Evolutionary conservation across 2,888 invertebrate genomes (phyloP).

Genomic region (Gasteruption jaculator): DNA sequence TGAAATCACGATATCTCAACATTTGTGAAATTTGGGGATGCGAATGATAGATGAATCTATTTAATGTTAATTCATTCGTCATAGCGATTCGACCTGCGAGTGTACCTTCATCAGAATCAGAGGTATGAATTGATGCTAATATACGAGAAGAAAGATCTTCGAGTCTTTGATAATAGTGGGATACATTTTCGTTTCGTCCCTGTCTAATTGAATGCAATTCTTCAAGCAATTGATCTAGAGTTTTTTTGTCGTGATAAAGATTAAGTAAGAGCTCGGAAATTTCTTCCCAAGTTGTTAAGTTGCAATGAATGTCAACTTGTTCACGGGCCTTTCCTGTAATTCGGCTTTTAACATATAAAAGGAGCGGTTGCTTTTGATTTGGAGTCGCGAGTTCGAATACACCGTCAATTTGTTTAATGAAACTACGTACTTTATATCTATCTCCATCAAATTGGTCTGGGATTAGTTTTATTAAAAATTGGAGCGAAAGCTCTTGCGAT

Average conservation of each 20-base stretch:
- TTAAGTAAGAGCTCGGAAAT: constrained; percentile 19
- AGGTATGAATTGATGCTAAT: constrained; percentile 26
- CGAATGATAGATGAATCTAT: no score
- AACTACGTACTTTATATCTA: constrained; percentile 10
- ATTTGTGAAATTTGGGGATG: constrained; percentile 30
- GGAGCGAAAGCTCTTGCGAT: no score
- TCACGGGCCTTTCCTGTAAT: constrained; percentile 26
- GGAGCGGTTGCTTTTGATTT: constrained; percentile 15
- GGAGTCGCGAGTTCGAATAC: constrained; percentile 10
- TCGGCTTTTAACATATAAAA: constrained; percentile 25
- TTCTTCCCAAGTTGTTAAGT: constrained; percentile 23
- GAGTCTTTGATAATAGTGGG: constrained; percentile 29
- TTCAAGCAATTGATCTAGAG: constrained; percentile 30
- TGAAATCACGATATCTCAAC: constrained; percentile 31
- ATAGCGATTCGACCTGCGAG: no score
- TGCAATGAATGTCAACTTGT: constrained; percentile 23
- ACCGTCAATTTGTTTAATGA: constrained; percentile 13
- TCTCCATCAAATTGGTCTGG: constrained; percentile 12
- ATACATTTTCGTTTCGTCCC: constrained; percentile 26
- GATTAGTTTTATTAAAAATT: constrained; percentile 2
- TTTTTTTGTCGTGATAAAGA: constrained; percentile 28
- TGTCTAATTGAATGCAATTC: constrained; percentile 31
- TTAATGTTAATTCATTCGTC: no score
- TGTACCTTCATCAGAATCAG: constrained; percentile 14
- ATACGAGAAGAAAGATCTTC: constrained; percentile 31